These are phyloP conservation scores for Drosophila subpulchrella DNA, from an alignment of 1,140 invertebrate genomes.

Conservation along the genomic window DNA sequence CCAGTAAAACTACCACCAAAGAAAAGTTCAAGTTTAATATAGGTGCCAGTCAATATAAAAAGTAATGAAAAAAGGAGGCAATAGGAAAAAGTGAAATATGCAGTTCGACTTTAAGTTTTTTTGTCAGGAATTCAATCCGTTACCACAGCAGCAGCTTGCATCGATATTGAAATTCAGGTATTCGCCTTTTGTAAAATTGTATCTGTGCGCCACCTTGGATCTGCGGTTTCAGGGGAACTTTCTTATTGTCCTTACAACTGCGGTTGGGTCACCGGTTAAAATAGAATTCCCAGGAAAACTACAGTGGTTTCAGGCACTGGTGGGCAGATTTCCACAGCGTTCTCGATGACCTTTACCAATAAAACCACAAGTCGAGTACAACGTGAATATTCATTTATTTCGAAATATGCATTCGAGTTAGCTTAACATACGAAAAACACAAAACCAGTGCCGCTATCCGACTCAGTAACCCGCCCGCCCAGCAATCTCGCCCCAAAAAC, in stretches of 20 bases:
- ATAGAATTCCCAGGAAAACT: background rate
- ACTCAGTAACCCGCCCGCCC: slow-evolving; percentile 59
- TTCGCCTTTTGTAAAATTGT: background rate
- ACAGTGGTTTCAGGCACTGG: background rate
- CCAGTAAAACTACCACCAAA: background rate
- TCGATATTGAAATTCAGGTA: background rate
- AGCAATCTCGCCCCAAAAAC: slow-evolving; percentile 38
- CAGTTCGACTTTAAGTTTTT: background rate
- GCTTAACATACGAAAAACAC: slow-evolving; percentile 28
- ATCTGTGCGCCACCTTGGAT: background rate
- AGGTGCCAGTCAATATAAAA: background rate
- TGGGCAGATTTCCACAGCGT: background rate
- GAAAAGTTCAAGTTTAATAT: background rate
- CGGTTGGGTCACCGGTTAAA: background rate
- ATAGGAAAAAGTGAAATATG: background rate
- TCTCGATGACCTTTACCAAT: background rate
- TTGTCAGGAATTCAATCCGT: background rate
- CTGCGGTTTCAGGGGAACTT: background rate
- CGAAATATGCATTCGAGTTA: slow-evolving; percentile 41
- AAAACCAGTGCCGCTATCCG: slow-evolving; percentile 68
- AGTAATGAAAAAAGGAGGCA: too few species aligned
- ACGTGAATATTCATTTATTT: slow-evolving; percentile 43
- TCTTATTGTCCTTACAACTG: background rate
- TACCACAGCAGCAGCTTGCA: background rate
- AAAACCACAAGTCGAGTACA: slow-evolving; percentile 14